Conservation (phyloP, 2,113 vertebrate genomes). For the Lagopus muta region DNA sequence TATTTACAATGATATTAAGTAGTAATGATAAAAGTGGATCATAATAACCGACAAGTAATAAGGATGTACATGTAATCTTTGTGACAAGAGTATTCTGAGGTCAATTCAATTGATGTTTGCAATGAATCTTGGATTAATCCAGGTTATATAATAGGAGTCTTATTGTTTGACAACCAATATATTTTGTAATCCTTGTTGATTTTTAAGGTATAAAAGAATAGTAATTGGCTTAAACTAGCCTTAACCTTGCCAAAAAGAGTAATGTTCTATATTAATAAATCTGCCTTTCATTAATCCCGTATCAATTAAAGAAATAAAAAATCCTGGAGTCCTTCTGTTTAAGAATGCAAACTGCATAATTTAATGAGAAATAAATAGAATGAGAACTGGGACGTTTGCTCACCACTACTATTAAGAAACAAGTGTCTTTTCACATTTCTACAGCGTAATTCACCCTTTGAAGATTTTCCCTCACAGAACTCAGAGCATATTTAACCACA, state of each 20-base stretch:
- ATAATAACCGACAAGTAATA: not conserved
- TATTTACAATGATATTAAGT: not conserved
- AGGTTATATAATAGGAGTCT: not conserved
- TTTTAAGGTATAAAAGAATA: constrained; percentile 4
- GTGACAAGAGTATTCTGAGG: not conserved
- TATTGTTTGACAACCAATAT: not conserved
- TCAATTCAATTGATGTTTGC: not conserved
- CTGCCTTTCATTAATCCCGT: not conserved
- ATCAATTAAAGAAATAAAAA: constrained; percentile 8
- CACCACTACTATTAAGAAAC: not conserved
- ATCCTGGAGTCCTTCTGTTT: not conserved
- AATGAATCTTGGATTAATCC: not conserved
- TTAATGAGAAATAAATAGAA: not conserved
- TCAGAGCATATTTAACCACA: constrained; percentile 35
- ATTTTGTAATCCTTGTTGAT: not conserved
- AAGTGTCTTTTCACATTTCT: constrained; percentile 22
- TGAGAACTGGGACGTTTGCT: not conserved
- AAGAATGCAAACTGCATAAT: not conserved
- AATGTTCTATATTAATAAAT: constrained; percentile 30
- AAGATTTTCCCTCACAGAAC: constrained; percentile 17
- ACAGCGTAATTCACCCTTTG: not conserved
- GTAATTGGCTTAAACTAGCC: not conserved
- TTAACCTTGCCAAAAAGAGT: not conserved
- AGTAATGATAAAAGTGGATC: not conserved
- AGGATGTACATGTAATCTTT: not conserved